Base-by-base conservation (phyloP, 2,888 invertebrate genomes). In the Meganola albula region DNA sequence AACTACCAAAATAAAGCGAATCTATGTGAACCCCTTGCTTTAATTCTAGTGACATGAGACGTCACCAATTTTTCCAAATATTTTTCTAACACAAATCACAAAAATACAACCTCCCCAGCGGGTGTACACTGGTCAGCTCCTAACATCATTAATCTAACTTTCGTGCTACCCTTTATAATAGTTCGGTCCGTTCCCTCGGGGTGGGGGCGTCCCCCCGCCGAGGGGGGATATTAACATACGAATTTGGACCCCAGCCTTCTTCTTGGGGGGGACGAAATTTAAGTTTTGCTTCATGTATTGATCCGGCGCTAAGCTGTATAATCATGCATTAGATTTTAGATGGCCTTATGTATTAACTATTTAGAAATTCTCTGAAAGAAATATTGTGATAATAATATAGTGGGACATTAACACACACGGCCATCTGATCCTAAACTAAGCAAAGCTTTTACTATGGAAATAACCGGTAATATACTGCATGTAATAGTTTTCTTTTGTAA, bases 131-230 rank as follows among this genome's bases (percentile, higher is more conserved):
- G 80, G 82, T 80, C 84, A 82, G 83, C 76, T 86, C 70, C 84
- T 85, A 86, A 86, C 86, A 87, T 86, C 86, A 87, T 87, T 85
- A 87, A 87, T 87, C 86, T 86, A 85, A 84, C 84, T 85, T 85
- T 84, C 83, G 79, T 77, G 82, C 84, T 84, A 83, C 84, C 85
- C 85, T 84, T 84, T 84, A 84, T 83, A 84, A 87, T 87, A 87
- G 86, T 87, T 86, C 78, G 79, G 76, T 69, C 73, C 67, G 74
- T 66, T 74, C 78, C 75, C 69, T 63, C 66, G 69, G 66, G 73
- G 55, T 59, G 53, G 59, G 58, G 57, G 56, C 53, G 52, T 60
- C 38, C 53, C 47, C 58, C 52, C 61, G 54, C 58, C 43, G 47
- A 57, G 54, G 39, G 55, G 55, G 57, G 51, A 58, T 65, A 84